Conservation (phyloP, 1,140 invertebrate species). For the Babylonia areolata region DNA sequence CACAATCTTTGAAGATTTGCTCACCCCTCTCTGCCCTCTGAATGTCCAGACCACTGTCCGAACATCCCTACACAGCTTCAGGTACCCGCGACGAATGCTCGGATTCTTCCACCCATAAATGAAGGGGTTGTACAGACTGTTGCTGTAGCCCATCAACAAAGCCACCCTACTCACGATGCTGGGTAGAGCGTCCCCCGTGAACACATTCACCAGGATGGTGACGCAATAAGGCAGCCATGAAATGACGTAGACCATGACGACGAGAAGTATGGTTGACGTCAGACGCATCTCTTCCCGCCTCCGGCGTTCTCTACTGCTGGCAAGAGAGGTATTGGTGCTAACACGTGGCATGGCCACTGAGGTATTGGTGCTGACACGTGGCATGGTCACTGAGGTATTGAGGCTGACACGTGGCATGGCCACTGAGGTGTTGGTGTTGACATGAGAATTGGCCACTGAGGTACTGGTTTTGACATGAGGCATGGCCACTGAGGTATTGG, state of each 20-base stretch:
- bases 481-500: neutral
- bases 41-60: neutral
- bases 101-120: slow-evolving; percentile 69
- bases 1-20: neutral
- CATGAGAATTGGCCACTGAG: neutral
- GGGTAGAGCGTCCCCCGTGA: slow-evolving; percentile 38
- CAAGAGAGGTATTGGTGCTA: slow-evolving; percentile 13
- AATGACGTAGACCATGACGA: slow-evolving; percentile 64
- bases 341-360: neutral
- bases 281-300: slow-evolving; percentile 60
- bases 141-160: slow-evolving; percentile 64
- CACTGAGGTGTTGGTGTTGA: neutral
- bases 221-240: slow-evolving; percentile 70
- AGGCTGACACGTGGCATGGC: too few relatives aligned
- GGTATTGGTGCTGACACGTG: too few relatives aligned
- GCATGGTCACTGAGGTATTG: too few relatives aligned
- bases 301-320: neutral
- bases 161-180: slow-evolving; percentile 59
- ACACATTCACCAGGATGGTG: slow-evolving; percentile 63
- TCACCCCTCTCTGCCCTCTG: neutral
- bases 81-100: slow-evolving; percentile 59
- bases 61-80: slow-evolving; percentile 41
- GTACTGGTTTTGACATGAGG: too few relatives aligned
- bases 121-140: slow-evolving; percentile 67
- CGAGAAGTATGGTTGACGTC: slow-evolving; percentile 55